Evolutionary conservation across 1,140 invertebrate genomes (phyloP).

Genomic region (Hyposmocoma kahamanoa): DNA sequence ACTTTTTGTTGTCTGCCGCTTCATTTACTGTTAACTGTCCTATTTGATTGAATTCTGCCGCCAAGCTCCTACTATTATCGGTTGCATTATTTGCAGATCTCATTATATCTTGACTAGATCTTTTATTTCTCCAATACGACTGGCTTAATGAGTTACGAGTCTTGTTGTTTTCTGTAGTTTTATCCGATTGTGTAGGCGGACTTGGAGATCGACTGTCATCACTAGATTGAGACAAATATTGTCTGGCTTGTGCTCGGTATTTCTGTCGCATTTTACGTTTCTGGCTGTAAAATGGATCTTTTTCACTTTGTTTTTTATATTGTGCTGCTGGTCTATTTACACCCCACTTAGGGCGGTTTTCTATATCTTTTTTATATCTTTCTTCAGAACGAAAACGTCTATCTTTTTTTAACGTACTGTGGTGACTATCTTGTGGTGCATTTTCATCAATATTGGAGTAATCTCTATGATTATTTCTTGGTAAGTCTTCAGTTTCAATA

Average conservation of each 20-base stretch:
- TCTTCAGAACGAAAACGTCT: conserved; percentile 70
- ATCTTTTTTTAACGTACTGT: conserved; percentile 65
- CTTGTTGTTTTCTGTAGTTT: conserved; percentile 34
- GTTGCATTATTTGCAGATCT: conserved; percentile 31
- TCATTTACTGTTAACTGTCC: conserved; percentile 46
- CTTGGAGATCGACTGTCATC: conserved; percentile 75
- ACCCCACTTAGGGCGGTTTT: conserved; percentile 80
- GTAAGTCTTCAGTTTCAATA: conserved; percentile 37
- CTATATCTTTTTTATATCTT: conserved; percentile 69
- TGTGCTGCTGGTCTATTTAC: conserved; percentile 80
- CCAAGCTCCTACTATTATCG: conserved; percentile 32
- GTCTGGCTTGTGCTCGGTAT: conserved; percentile 63
- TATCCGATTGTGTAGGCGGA: conserved; percentile 52
- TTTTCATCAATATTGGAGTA: conserved; percentile 68
- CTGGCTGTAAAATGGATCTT: conserved; percentile 82
- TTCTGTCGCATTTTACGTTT: conserved; percentile 77
- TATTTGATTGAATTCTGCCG: conserved; percentile 46
- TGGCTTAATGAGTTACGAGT: conserved; percentile 62
- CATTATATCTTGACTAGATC: conserved; percentile 45
- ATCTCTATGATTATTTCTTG: conserved; percentile 48
- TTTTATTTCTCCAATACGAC: conserved; percentile 67
- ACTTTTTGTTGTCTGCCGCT: conserved; percentile 45
- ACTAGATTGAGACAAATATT: conserved; percentile 74
- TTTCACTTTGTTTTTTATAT: conserved; percentile 85
- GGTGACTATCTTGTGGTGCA: conserved; percentile 59